Base-by-base conservation (phyloP, 2,797 vertebrate species). In the Gobionotothen gibberifrons region DNA sequence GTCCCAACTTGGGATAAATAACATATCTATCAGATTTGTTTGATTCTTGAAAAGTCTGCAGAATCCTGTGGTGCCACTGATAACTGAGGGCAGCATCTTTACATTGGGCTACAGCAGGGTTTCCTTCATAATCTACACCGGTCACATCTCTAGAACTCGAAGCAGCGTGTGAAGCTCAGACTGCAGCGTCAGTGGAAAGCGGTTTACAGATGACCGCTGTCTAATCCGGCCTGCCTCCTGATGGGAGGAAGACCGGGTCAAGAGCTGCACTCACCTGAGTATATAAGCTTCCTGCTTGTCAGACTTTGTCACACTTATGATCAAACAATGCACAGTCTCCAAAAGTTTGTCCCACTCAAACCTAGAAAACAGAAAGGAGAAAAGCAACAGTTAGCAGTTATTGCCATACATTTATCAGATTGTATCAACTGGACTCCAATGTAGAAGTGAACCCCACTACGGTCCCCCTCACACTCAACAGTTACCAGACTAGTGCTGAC, bases 211-310 rank as follows among this genome's bases (percentile, higher is more conserved):
- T 74, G 61, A 66, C 78, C n/a, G 21, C 59, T 48, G 63, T 66
- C 69, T 85, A 87, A 88, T 82, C 87, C 69, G 3, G n/a, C 2
- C 58, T 21, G 47, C 53, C 39, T 22, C 69, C 56, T 76, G 58
- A 72, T 70, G 73, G 22, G 4, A 55, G 55, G 54, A 56, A 59
- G 71, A 64, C 13, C 16, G 22, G 46, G 14, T 3, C 54, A 39
- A 32, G 47, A 73, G 9, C 3, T 16, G 21, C 42, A 89, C 96
- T 96, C 90, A 99, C 98, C 98, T 99, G 98, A 99, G 98, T 99
- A 99, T 98, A 98, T 99, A 99, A 97, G 98, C 98, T 98, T 99
- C 98, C 97, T 98, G 97, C 96, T 97, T 98, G 96, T 99, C 98
- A 93, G 97, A 98, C 96, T 98, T 99, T 96, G 97, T 98, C 97